phyloP scores from a whole-genome alignment of 1,140 invertebrate genomes.

The Lucilia cuprina region DNA sequence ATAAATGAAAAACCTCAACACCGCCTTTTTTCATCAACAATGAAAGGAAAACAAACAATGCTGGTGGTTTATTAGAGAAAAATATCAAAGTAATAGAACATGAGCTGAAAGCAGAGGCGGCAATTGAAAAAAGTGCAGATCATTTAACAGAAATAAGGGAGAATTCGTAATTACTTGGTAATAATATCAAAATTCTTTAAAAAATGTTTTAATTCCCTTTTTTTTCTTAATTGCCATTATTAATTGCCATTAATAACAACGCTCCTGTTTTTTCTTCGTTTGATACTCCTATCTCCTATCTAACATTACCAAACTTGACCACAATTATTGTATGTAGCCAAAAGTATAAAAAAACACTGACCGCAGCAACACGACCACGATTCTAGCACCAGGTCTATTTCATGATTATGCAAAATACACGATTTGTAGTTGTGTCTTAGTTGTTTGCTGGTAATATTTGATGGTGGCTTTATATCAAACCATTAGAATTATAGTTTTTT shows the following conservation, averaged over 20 bases:
- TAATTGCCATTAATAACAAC: background rate
- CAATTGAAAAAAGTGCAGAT: too few species aligned
- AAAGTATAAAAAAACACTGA: background rate
- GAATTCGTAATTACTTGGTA: too few species aligned
- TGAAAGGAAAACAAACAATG: background rate
- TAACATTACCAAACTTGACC: conserved; percentile 3
- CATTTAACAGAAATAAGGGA: too few species aligned
- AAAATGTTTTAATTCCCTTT: too few species aligned
- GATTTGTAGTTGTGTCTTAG: background rate
- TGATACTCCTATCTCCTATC: background rate
- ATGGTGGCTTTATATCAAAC: background rate
- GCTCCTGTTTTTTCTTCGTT: background rate
- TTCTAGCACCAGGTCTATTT: background rate
- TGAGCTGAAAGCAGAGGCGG: background rate
- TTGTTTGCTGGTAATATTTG: background rate
- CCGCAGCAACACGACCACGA: background rate
- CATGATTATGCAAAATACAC: conserved; percentile 1
- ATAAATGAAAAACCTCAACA: background rate
- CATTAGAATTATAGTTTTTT: background rate
- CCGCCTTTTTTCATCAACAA: background rate
- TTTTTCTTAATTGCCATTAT: too few species aligned
- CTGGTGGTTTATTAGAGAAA: background rate
- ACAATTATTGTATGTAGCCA: background rate
- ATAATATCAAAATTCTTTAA: too few species aligned
- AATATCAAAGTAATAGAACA: background rate